Evolutionary conservation across 1,140 invertebrate genomes (phyloP), one percentile per base, ranked within the genome.

Genomic region (Hylaeus volcanicus): DNA sequence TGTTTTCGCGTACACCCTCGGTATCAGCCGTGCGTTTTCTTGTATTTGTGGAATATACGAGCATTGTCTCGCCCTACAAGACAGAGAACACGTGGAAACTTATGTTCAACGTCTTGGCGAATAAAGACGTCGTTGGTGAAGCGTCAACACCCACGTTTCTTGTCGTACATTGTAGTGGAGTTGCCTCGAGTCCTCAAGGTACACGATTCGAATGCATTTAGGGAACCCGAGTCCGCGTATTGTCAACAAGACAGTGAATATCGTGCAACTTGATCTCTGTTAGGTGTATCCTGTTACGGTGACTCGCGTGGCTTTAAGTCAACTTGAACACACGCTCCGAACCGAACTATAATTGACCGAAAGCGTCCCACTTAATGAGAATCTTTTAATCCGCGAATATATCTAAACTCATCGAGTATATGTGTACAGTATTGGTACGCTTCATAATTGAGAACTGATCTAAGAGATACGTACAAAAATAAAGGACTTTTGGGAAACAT

Each of bases 91-190:
- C 72, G 74, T 41, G 78, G 71, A 87, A 88, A 88, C 86, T 81
- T 88, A 88, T 87, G 87, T 86, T 84, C 87, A 66, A 86, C 76
- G 87, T 84, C 86, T 75, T 26, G 43, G 74, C 70, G 61, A 88
- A 88, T 88, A 88, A 87, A 88, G 87, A 88, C 86, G 84, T 86
- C 87, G 74, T 78, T 78, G 74, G 53, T 83, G 80, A 88, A 78
- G 86, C 83, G 86, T 75, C 73, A 68, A 85, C 87, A 80, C 86
- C 87, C 86, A 88, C 86, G 74, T 79, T 11, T 63, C 11, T 68
- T 79, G 69, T 82, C 81, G 74, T 81, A 73, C 74, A 41, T 51
- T 69, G 72, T 81, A 55, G 63, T 63, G 61, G 68, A 84, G 15
- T 86, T 56, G 68, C 71, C 58, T 79, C 60, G 70, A 76, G 58